Conservation (phyloP, 2,113 vertebrate species). For the Gracilinanus agilis region DNA sequence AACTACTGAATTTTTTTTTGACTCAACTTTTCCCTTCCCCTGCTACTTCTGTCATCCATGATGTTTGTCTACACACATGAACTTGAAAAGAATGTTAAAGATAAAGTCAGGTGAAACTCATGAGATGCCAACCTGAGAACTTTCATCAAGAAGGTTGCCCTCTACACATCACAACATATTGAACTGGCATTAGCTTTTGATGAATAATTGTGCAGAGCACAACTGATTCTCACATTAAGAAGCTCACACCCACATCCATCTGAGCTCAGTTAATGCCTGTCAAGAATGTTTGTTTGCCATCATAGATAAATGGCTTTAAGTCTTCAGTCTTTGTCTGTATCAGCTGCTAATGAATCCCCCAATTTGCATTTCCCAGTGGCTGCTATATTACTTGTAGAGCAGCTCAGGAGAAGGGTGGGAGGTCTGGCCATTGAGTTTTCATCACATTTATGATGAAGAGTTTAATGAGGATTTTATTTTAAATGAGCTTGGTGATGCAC, state of each 20-base stretch:
- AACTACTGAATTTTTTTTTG: background rate
- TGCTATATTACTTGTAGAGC: constrained; percentile 25
- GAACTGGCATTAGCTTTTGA: background rate
- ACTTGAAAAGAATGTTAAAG: background rate
- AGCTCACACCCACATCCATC: background rate
- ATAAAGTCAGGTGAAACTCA: background rate
- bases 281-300: background rate
- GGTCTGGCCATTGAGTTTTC: background rate
- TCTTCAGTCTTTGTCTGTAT: background rate
- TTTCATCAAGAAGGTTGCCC: background rate
- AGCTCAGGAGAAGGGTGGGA: background rate
- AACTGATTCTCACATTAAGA: background rate
- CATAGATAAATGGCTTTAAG: background rate
- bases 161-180: background rate
- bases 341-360: background rate
- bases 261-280: background rate
- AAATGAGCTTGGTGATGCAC: background rate
- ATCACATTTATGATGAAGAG: background rate
- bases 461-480: background rate
- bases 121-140: background rate
- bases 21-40: background rate
- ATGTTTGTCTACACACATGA: background rate
- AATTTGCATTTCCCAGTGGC: background rate
- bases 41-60: background rate
- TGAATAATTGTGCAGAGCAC: background rate